These are phyloP conservation scores for Xyrauchen texanus DNA, from an alignment of 2,113 vertebrate species.

Conservation along the genomic window DNA sequence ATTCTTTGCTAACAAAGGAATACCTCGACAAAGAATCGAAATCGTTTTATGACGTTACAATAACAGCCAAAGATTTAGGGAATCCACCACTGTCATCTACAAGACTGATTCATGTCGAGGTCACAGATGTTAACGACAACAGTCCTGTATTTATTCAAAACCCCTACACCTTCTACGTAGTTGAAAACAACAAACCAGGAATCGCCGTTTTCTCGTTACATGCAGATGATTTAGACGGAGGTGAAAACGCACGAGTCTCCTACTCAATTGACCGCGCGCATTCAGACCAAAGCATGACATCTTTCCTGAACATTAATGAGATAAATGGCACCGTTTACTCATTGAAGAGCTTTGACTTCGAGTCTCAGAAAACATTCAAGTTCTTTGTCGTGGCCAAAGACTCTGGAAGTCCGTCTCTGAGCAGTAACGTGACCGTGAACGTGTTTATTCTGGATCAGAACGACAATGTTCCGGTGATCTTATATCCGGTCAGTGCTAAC, in stretches of 20 bases:
- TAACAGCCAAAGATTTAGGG: conserved; percentile 73
- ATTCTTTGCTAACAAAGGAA: conserved; percentile 69
- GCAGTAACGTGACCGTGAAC: no score
- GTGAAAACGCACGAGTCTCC: conserved; percentile 67
- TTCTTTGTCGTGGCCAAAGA: conserved; percentile 65
- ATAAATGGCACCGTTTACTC: conserved; percentile 64
- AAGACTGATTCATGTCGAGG: conserved; percentile 63
- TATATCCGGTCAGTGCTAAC: no score
- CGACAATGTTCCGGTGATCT: no score
- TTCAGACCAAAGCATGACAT: conserved; percentile 40
- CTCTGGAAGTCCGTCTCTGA: no score
- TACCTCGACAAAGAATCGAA: conserved; percentile 68
- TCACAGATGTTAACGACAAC: conserved; percentile 78
- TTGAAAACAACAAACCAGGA: conserved; percentile 75
- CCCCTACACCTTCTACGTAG: conserved; percentile 69
- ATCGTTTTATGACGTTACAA: conserved; percentile 63
- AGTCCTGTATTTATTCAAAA: conserved; percentile 67
- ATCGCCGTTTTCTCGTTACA: conserved; percentile 66
- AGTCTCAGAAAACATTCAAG: conserved; percentile 66
- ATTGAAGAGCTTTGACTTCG: conserved; percentile 71
- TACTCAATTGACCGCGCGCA: conserved; percentile 63
- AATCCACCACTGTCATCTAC: conserved; percentile 61
- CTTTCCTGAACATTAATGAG: conserved; percentile 72
- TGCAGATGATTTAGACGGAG: conserved; percentile 67
- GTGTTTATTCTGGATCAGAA: no score